Percentiles rank a stretch among this genome's conserved stretches.
Evolutionary conservation across 2,888 invertebrate genomes (phyloP).

Genomic region (Lapara coniferarum): DNA sequence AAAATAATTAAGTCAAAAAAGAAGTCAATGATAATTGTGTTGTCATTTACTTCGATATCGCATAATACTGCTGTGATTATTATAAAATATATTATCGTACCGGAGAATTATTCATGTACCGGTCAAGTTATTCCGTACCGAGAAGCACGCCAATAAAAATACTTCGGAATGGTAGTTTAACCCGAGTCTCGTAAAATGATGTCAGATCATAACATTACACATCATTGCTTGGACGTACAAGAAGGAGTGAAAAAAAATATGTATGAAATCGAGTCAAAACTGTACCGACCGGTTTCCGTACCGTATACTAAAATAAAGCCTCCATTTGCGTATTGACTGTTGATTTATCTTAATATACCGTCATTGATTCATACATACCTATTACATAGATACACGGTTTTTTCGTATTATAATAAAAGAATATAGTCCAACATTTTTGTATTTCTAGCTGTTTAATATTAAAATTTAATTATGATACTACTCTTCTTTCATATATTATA

Average conservation of each 20-base stretch:
- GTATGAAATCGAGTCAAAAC: conserved; percentile 5
- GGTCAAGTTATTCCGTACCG: not conserved
- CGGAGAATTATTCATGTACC: not conserved
- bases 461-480: no score
- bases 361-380: not conserved
- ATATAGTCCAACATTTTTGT: no score
- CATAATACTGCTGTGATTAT: not conserved
- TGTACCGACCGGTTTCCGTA: conserved; percentile 15
- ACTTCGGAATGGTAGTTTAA: conserved; percentile 15
- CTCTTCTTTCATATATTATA: no score
- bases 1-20: no score
- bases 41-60: not conserved
- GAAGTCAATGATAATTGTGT: not conserved
- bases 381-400: no score
- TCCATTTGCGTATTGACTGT: conserved; percentile 25
- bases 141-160: conserved; percentile 16
- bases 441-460: no score
- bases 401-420: no score
- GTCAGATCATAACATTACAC: conserved; percentile 11
- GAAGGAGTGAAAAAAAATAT: conserved; percentile 11
- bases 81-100: not conserved
- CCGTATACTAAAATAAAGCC: conserved; percentile 26
- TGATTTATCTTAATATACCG: not conserved
- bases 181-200: conserved; percentile 22
- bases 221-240: conserved; percentile 8